phyloP scores from a whole-genome alignment of 2,888 invertebrate genomes.

The Dioctria rufipes region DNA sequence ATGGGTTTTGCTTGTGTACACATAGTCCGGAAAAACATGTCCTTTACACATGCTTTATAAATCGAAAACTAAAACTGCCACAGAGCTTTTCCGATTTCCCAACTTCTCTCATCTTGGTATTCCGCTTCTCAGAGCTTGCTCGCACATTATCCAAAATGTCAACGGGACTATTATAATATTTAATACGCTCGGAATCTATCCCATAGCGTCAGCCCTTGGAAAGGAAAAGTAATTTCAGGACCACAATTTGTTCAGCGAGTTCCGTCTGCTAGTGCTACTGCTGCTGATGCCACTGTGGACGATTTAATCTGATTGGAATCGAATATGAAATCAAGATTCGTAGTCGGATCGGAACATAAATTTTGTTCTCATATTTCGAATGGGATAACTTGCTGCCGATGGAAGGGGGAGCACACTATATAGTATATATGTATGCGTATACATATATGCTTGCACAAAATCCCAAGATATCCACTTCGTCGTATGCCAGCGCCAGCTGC shows the following conservation, averaged over 20 bases:
- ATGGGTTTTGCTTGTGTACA: background rate
- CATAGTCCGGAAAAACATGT: background rate
- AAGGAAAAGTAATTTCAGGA: slow-evolving; percentile 45
- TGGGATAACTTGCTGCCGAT: background rate
- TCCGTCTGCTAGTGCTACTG: background rate
- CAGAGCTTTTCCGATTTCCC: background rate
- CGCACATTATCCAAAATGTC: slow-evolving; percentile 8
- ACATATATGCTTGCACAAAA: no score
- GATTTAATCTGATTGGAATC: slow-evolving; percentile 56
- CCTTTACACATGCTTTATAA: background rate
- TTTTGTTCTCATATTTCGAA: slow-evolving; percentile 54
- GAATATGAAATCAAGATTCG: slow-evolving; percentile 56
- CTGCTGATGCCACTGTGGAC: slow-evolving; percentile 1
- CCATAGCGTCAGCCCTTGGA: background rate
- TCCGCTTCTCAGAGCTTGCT: background rate
- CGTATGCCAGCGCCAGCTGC: slow-evolving; percentile 33
- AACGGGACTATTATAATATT: background rate
- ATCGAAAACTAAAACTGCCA: slow-evolving; percentile 15
- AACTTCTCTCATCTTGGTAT: background rate
- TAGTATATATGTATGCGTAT: no score
- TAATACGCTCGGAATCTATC: background rate
- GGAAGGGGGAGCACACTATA: background rate
- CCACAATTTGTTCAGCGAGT: slow-evolving; percentile 8
- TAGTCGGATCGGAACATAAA: slow-evolving; percentile 45
- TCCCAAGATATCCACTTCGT: background rate